Conservation (phyloP, 2,113 vertebrate species). For the Gymnogyps californianus region DNA sequence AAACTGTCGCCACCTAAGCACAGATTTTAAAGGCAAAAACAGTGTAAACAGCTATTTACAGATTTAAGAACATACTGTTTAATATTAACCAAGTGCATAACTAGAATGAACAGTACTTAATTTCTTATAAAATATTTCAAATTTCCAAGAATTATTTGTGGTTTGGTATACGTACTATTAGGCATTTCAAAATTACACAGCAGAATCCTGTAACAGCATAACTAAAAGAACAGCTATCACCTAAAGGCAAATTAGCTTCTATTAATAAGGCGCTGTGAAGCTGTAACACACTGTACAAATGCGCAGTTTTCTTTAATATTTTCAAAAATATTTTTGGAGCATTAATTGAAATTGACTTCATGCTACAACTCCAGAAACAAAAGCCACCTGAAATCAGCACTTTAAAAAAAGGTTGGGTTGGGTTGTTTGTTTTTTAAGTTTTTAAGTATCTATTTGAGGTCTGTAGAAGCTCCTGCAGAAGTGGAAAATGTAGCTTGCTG, state of each 20-base stretch:
- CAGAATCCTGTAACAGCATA: background rate
- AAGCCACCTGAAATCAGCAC: constrained; percentile 54
- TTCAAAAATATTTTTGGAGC: constrained; percentile 34
- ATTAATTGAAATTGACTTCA: constrained; percentile 37
- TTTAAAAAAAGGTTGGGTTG: background rate
- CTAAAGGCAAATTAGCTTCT: constrained; percentile 48
- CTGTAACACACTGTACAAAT: background rate
- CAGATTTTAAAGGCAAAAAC: constrained; percentile 58
- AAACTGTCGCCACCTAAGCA: constrained; percentile 57
- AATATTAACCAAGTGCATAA: constrained; percentile 46
- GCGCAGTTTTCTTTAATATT: background rate
- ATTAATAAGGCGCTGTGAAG: constrained; percentile 25
- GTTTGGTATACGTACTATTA: constrained; percentile 66
- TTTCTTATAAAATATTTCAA: constrained; percentile 67
- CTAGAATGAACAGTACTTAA: constrained; percentile 43
- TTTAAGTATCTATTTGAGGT: constrained; percentile 41
- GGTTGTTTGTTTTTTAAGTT: background rate
- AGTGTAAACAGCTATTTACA: constrained; percentile 69
- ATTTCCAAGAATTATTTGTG: constrained; percentile 40
- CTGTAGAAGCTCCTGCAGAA: constrained; percentile 48
- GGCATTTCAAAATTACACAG: constrained; percentile 53
- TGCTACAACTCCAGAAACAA: constrained; percentile 57
- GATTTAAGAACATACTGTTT: constrained; percentile 56
- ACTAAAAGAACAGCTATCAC: constrained; percentile 37
- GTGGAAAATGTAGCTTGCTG: background rate